Base-by-base conservation (phyloP, 2,888 invertebrate species). In the Theodoxus fluviatilis region DNA sequence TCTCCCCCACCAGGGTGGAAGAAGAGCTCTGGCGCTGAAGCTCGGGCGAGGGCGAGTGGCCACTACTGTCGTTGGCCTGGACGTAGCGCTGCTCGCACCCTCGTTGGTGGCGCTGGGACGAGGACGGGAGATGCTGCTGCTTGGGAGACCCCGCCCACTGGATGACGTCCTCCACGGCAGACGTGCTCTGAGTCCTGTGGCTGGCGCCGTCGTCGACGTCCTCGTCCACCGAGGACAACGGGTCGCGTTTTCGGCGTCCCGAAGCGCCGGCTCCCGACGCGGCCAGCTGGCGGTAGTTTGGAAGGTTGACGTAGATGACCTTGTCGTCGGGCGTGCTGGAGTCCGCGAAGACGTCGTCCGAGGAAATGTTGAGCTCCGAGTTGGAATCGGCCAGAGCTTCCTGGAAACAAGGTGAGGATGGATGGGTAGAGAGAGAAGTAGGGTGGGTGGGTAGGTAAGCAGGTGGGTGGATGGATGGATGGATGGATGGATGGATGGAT, bases 131-230 rank as follows among this genome's bases (percentile, higher is more conserved):
- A 28, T 28, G 35, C 18, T 3, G 55, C 38, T n/a, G 43, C 38
- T 7, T 52, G 18, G 25, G 47, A 28, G 15, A n/a, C 28, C 68
- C 12, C 0, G 71, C 55, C 74, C 72, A 76, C 12, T 61, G 66
- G 6, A 77, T 64, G 7, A 76, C 71, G 43, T 81, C 80, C 55
- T 81, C 81, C 12, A 79, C 75, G 15, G 79, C 79, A 2, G 81
- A 81, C 0, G 80, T 77, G 75, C 80, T 81, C 40, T 80, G 77
- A 31, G 79, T 80, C 33, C 80, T 72, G 33, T 73, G 71, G 47
- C 49, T 31, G 38, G 61, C 49, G 18, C 57, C 68, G 35, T 59
- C 69, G 59, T 33, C 72, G 38, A 31, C 67, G 47, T 63, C 71
- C 55, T 67, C 28, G 25, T 71, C 63, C 37, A 68, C 57, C 43